Evolutionary conservation across 2,113 vertebrate species (phyloP).

Genomic region (Cebidichthys violaceus): DNA sequence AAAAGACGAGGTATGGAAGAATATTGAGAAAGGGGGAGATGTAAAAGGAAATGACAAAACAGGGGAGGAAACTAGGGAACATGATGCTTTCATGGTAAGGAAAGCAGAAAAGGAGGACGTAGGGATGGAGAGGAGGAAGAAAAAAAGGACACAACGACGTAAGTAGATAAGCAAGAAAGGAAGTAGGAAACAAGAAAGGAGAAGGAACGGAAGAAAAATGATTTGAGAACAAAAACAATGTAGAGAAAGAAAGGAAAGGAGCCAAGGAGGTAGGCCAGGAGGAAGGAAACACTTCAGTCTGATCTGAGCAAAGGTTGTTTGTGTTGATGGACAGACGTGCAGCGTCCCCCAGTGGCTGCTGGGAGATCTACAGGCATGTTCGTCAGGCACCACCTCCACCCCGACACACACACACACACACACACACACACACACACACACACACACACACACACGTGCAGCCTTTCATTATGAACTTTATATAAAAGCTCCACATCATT

Average conservation of each 20-base stretch:
- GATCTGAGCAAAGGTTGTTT: not conserved
- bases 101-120: not conserved
- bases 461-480: constrained; percentile 45
- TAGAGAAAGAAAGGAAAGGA: not conserved
- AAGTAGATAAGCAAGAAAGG: not conserved
- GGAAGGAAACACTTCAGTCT: not conserved
- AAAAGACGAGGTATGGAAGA: not conserved
- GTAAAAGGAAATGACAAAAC: not conserved
- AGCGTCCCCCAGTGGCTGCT: constrained; percentile 46
- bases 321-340: constrained; percentile 20
- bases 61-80: not conserved
- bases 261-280: not conserved
- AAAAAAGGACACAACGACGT: not conserved
- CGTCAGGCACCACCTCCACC: not conserved
- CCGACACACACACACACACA: constrained; percentile 4
- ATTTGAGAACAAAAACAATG: not conserved
- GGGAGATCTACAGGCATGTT: not conserved
- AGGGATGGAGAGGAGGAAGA: not conserved
- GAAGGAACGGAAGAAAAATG: not conserved
- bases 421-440: not conserved
- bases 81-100: not conserved
- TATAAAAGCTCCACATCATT: constrained; percentile 60
- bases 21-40: not conserved
- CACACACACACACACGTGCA: constrained; percentile 3
- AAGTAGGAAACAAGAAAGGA: not conserved